Evolutionary conservation across 23 tunicate genomes (phyloP), one percentile per base, ranked within the genome.

Genomic region (Pegea sp.): DNA sequence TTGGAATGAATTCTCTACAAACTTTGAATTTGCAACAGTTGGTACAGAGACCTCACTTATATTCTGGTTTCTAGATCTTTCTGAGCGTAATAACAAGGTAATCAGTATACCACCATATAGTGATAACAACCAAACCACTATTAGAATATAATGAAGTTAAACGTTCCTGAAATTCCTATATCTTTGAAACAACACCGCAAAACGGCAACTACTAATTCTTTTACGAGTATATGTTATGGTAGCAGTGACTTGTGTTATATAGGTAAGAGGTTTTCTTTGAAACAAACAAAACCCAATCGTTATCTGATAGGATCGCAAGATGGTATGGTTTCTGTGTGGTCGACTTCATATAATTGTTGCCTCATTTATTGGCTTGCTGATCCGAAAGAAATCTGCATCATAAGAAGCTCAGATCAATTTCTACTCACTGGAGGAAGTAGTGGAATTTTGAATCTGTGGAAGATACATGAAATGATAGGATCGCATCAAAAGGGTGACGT

Each of bases 281-380:
- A 8, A 38, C 16, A 16, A 8, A 38, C 46, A 38, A 38, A 38
- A 38, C 11, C 16, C 46, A 38, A 38, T 8, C 46, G 46, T 38
- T 38, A 38, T 8, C 11, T 18, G 4, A 3, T 68, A 75, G 86
- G 68, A 28, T 32, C 73, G 1, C 64, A 48, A 42, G 59, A 26
- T 0, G 95, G 95, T 3, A 2, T 59, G 0, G 76, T 84, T 19
- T 54, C 84, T 1, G 84, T 57, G 19, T 84, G 95, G 95, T 71
- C 73, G 53, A 84, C 95, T 30, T 25, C 68, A 7, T 54, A 67
- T 52, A 84, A 84, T 34, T 26, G 30, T 8, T 84, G 95, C 49
- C 63, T 84, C 52, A 58, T 73, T n/a, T 84, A 84, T 53, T 84
- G 95, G 95, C 63, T 52, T 28, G 95, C 95, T 11, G 84, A 74